Conservation (phyloP, 1,140 invertebrate genomes). For the Pararge aegeria region DNA sequence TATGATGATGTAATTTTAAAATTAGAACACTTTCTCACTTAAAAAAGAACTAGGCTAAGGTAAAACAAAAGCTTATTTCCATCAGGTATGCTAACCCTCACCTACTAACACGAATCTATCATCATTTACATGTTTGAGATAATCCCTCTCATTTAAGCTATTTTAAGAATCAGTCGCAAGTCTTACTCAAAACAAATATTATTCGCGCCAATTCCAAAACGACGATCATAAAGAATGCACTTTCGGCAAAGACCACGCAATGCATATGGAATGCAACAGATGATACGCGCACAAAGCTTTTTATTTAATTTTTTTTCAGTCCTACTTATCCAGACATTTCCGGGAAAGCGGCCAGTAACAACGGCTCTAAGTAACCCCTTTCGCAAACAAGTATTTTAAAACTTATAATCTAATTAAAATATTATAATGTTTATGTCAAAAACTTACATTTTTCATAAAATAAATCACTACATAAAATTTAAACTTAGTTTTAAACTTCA, state of each 20-base stretch:
- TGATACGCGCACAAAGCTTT: slow-evolving; percentile 59
- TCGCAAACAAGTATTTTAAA: slow-evolving; percentile 11
- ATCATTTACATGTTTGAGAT: slow-evolving; percentile 37
- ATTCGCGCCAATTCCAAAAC: slow-evolving; percentile 46
- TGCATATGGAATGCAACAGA: slow-evolving; percentile 67
- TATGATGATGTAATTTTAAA: slow-evolving; percentile 20
- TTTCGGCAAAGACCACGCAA: slow-evolving; percentile 54
- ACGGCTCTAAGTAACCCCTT: neutral
- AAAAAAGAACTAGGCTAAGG: slow-evolving; percentile 61
- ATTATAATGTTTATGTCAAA: slow-evolving; percentile 57
- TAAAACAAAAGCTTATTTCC: slow-evolving; percentile 52
- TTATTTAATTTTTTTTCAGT: slow-evolving; percentile 61
- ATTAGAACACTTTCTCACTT: slow-evolving; percentile 14
- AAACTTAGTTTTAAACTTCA: slow-evolving; percentile 54
- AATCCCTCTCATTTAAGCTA: slow-evolving; percentile 39
- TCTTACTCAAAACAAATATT: slow-evolving; percentile 36
- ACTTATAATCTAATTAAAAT: slow-evolving; percentile 10
- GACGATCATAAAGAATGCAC: slow-evolving; percentile 39
- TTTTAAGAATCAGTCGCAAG: slow-evolving; percentile 56
- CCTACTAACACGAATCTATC: slow-evolving; percentile 66
- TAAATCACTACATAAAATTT: slow-evolving; percentile 68
- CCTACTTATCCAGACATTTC: slow-evolving; percentile 57
- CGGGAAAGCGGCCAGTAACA: slow-evolving; percentile 42
- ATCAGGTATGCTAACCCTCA: slow-evolving; percentile 69
- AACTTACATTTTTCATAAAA: slow-evolving; percentile 61